These are phyloP conservation scores for Nematostella vectensis DNA, from an alignment of 92 coral and sea anemone genomes.

Conservation along the genomic window DNA sequence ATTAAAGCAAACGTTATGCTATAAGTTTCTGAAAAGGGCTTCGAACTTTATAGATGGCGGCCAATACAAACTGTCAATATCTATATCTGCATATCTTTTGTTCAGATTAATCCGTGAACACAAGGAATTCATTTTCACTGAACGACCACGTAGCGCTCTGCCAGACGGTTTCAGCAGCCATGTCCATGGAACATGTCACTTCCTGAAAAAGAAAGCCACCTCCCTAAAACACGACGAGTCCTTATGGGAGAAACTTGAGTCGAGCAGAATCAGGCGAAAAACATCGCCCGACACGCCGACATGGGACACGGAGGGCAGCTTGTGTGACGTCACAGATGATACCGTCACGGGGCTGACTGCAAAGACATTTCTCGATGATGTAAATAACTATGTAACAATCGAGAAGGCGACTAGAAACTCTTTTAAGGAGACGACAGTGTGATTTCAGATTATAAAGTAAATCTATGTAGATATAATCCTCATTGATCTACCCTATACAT, in stretches of 20 bases:
- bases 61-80: no score
- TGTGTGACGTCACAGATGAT: background rate
- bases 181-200: constrained; percentile 18
- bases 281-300: constrained; percentile 4
- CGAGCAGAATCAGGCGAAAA: constrained; percentile 14
- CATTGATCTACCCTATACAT: no score
- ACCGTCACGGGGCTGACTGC: background rate
- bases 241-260: constrained; percentile 21
- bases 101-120: constrained; percentile 16
- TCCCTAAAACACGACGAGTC: background rate
- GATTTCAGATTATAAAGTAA: no score
- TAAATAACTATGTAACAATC: constrained; percentile 7
- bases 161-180: constrained; percentile 27
- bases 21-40: no score
- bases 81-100: no score
- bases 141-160: constrained; percentile 21
- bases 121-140: constrained; percentile 18
- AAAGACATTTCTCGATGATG: background rate
- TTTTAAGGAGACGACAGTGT: constrained; percentile 31
- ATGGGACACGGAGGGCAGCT: background rate
- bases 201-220: constrained; percentile 9
- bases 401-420: constrained; percentile 5
- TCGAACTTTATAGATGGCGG: no score
- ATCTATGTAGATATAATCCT: no score
- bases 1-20: no score